Evolutionary conservation across 2,113 vertebrate genomes (phyloP), one percentile per base, ranked within the genome.

Genomic region (Chamaea fasciata): DNA sequence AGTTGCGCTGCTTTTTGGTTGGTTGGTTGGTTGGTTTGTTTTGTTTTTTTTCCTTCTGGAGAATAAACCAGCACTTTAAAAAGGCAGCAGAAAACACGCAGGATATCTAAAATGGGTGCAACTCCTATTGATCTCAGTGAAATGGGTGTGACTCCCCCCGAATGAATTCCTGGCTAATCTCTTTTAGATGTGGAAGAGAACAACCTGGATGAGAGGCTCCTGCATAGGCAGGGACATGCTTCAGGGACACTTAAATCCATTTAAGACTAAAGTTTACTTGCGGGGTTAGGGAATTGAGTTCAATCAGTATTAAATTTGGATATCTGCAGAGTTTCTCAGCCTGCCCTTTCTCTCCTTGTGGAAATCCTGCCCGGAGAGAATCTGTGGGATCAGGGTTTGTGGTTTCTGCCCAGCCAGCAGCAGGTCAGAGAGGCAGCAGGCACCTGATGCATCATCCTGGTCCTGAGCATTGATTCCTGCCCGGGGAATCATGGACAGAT

Each of bases 31-130:
- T n/a, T n/a, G n/a, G n/a, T n/a, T n/a, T n/a, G n/a, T n/a, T 64
- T 78, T 65, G 42, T 92, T 81, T 56, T 55, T 57, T 57, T 56
- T 55, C 22, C 22, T 86, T 41, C 49, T 35, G 44, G 44, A 78
- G 73, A 95, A 78, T 23, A 93, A 93, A 94, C 75, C 35, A 88
- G 12, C n/a, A 7, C 28, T 90, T 94, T 60, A 30, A 76, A 89
- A 78, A 77, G 10, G 0, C 22, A 42, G 15, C 24, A 90, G 56
- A 49, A 92, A 89, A 30, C 53, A 42, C 4, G 11, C 27, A 85
- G 35, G 33, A 28, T 24, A 20, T 49, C 42, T 81, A 60, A 93
- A 94, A 94, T 41, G 67, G 55, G 23, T 85, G 75, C 13, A 46
- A 20, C 24, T 88, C 16, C 21, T 13, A 13, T 1, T 83, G 87